Evolutionary conservation across 1,140 invertebrate species (phyloP).

Genomic region (Zophobas atratus): DNA sequence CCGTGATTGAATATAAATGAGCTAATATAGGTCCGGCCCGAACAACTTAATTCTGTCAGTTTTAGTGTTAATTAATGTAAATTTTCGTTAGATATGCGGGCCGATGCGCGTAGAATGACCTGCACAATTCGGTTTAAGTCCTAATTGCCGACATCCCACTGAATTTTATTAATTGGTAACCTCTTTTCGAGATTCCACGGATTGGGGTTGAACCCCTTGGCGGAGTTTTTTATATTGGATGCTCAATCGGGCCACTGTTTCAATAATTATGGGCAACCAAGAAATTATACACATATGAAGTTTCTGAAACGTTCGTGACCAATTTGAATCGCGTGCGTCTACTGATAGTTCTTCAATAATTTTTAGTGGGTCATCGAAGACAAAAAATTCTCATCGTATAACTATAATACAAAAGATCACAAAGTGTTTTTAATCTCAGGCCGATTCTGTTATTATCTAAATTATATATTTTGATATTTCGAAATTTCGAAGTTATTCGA

Average conservation of each 20-base stretch:
- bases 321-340: conserved; percentile 56
- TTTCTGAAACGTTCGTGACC: conserved; percentile 52
- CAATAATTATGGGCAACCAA: conserved; percentile 23
- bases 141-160: conserved; percentile 51
- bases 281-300: conserved; percentile 45
- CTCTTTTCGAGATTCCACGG: neutral
- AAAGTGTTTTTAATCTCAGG: conserved; percentile 50
- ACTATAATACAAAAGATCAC: conserved; percentile 46
- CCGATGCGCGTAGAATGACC: conserved; percentile 51
- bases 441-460: conserved; percentile 55
- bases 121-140: conserved; percentile 51
- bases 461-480: conserved; percentile 60
- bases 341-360: conserved; percentile 60
- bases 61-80: conserved; percentile 60
- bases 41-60: conserved; percentile 55
- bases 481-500: conserved; percentile 54
- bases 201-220: neutral
- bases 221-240: conserved; percentile 24
- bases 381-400: conserved; percentile 51
- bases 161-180: conserved; percentile 29
- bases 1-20: conserved; percentile 54
- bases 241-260: conserved; percentile 33
- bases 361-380: conserved; percentile 58
- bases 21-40: conserved; percentile 44
- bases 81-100: conserved; percentile 55